Base-by-base conservation (phyloP, 2,797 vertebrate genomes). In the Rhadinocentrus ornatus region DNA sequence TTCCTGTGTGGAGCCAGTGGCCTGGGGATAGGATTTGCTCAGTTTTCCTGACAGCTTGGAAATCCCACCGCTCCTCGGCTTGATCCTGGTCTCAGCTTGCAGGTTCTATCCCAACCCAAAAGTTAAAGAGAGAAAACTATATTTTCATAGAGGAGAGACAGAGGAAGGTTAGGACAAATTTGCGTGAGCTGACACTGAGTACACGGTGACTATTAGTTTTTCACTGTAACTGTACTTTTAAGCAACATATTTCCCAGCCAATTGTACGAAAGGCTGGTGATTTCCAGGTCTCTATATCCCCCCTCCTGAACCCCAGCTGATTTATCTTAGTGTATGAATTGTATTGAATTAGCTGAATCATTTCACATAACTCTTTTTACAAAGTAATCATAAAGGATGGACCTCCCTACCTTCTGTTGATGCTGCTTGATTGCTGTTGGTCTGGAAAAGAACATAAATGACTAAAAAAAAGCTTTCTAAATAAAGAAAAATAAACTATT, bases 1-100 rank as follows among this genome's bases (percentile, higher is more conserved):
- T 92, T 91, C 91, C 86, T 89, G 75, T 58, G 78, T 85, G 86
- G 89, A 90, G 88, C 90, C 89, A 77, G 85, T 77, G 85, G 88
- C 90, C 88, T 72, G 77, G 85, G 88, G 89, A 86, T 84, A 84
- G 90, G 86, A 91, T 91, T 88, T 88, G 83, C 85, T 80, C 73
- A 46, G 80, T 93, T 91, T 90, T 91, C 79, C 78, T 73, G 76
- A 90, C 87, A 83, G 84, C 81, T 88, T 83, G 74, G 78, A 90
- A 92, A 91, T 89, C 89, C 86, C 80, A 81, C 77, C 77, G 84
- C 86, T 92, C 80, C 73, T 71, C 6, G 46, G 69, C 80, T 80
- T 88, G 87, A 90, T 89, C 90, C 88, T 72, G 79, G 24, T 88
- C 88, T 93, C 89, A 81, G 85, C 78, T 84, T 74, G 76, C 80